Base-by-base conservation (phyloP, 2,113 vertebrate species). In the Nicator chloris region DNA sequence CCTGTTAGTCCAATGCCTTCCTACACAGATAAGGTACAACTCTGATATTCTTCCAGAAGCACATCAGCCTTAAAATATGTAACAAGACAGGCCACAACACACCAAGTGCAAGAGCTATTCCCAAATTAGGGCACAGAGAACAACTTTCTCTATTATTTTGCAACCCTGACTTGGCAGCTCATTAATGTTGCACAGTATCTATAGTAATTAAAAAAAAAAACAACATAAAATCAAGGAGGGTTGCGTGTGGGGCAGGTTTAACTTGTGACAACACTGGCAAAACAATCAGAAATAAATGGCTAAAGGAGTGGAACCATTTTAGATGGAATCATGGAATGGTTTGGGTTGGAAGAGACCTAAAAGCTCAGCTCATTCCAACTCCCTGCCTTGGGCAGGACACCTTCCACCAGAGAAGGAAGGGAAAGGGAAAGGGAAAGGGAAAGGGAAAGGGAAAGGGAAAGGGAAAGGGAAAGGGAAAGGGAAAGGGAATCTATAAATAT, bases 101-200 rank as follows among this genome's bases (percentile, higher is more conserved):
- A 82, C 30, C 12, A 68, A 66, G 51, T 7, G 44, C 65, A 77
- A 76, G 90, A 93, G 19, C 4, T 31, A 78, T 59, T 95, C 80
- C 94, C 93, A 96, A 96, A 96, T 95, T 91, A 94, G 96, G 95
- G 54, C 53, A 88, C 27, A 86, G 28, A 84, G 28, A 82, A 24
- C 12, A 66, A 63, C 73, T 53, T 65, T 66, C 26, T 40, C 33
- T 57, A 49, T 40, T 40, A 63, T 92, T 95, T 91, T 92, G 86
- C 80, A 92, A 72, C 24, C 85, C 31, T 56, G 42, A 47, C 59
- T 84, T 93, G 91, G 93, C 72, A 86, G 51, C 40, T 80, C 39
- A 33, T 68, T 65, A 23, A 30, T 30, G 35, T 73, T 92, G 79
- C 24, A 49, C n/a, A 82, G 91, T 23, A 33, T 23, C 72, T 61